phyloP scores from a whole-genome alignment of 2,113 vertebrate genomes.

The Mionectes macconnelli region DNA sequence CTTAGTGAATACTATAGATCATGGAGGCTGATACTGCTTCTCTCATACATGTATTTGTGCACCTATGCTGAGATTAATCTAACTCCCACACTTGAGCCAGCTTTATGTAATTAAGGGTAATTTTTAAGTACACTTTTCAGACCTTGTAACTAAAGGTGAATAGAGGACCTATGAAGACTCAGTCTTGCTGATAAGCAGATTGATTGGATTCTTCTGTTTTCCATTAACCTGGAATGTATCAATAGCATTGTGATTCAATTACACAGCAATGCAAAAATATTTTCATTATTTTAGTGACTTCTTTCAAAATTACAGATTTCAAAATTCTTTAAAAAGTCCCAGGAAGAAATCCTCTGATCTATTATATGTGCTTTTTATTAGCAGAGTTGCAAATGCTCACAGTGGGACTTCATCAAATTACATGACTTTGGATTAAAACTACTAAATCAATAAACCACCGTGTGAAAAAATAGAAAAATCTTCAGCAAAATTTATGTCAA shows the following conservation, averaged over 20 bases:
- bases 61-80: neutral
- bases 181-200: neutral
- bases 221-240: neutral
- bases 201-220: neutral
- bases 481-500: slow-evolving; percentile 11
- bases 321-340: neutral
- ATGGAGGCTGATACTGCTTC: neutral
- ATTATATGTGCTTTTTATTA: neutral
- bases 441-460: slow-evolving; percentile 19
- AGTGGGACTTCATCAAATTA: neutral
- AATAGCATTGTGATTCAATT: neutral
- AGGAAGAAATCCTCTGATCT: neutral
- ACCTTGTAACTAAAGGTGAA: neutral
- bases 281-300: neutral
- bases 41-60: neutral
- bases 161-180: neutral
- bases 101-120: neutral
- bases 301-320: neutral
- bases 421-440: neutral
- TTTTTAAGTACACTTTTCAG: neutral
- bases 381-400: neutral
- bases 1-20: neutral
- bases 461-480: slow-evolving; percentile 2
- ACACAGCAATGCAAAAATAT: neutral
- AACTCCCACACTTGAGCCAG: neutral